Percentiles rank a stretch among this genome's conserved stretches.
phyloP scores from a whole-genome alignment of 2,888 invertebrate species.

The Bibio marci region DNA sequence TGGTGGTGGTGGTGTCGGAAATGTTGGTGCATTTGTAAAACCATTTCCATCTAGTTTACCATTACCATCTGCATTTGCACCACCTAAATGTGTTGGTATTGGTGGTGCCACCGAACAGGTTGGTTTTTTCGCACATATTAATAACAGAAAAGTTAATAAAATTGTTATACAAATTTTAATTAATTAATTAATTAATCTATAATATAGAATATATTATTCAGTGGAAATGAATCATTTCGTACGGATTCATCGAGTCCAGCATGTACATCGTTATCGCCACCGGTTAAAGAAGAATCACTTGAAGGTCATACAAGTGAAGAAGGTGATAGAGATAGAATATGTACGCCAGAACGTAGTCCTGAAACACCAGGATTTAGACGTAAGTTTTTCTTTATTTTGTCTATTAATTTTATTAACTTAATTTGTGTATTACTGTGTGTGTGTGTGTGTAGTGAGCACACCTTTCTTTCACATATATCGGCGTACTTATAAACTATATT shows the following conservation, averaged over 20 bases:
- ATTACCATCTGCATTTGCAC: slow-evolving; percentile 52
- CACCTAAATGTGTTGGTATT: slow-evolving; percentile 43
- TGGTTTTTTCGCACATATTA: slow-evolving; percentile 19
- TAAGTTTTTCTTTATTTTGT: slow-evolving; percentile 27
- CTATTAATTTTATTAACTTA: not conserved
- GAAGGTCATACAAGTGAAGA: slow-evolving; percentile 41
- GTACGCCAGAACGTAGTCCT: slow-evolving; percentile 26
- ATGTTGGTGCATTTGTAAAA: slow-evolving; percentile 35
- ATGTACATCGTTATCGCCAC: slow-evolving; percentile 37
- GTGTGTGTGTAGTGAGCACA: too few species aligned
- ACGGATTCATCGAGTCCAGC: slow-evolving; percentile 43
- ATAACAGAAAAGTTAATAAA: too few species aligned
- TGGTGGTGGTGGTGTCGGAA: slow-evolving; percentile 39
- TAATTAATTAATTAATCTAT: too few species aligned
- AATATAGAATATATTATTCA: slow-evolving; percentile 9
- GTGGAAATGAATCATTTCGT: slow-evolving; percentile 30
- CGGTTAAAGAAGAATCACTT: slow-evolving; percentile 34
- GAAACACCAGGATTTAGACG: slow-evolving; percentile 38
- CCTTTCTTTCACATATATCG: too few species aligned
- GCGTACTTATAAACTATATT: too few species aligned
- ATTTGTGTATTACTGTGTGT: too few species aligned
- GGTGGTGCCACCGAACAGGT: slow-evolving; percentile 31
- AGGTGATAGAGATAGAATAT: slow-evolving; percentile 31
- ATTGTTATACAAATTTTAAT: too few species aligned
- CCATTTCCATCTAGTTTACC: slow-evolving; percentile 45